These are phyloP conservation scores for Scyliorhinus canicula DNA, from an alignment of 2,797 vertebrate species.

Conservation along the genomic window DNA sequence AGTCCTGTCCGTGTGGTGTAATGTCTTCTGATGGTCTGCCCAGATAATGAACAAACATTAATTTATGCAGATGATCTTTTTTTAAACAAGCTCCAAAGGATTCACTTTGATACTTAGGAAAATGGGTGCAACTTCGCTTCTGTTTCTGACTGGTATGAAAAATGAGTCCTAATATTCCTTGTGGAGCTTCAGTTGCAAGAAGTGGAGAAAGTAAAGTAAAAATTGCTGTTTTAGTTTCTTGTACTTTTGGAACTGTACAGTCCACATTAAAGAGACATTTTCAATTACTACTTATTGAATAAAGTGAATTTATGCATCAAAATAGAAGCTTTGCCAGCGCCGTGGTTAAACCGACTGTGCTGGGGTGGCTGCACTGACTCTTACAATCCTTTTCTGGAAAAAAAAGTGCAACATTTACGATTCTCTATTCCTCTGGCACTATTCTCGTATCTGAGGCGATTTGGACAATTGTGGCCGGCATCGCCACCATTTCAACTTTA, in stretches of 20 bases:
- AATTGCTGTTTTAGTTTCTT: constrained; percentile 21
- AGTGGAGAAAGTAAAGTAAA: constrained; percentile 11
- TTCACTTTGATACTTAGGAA: constrained; percentile 2
- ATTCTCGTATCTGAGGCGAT: no score
- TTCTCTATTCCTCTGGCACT: no score
- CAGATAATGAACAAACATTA: constrained; percentile 25
- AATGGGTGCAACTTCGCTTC: background rate
- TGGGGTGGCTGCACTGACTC: no score
- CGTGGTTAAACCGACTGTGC: no score
- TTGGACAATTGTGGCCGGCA: no score
- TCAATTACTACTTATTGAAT: constrained; percentile 30
- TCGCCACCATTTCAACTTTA: no score
- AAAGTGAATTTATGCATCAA: constrained; percentile 23
- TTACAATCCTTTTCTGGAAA: no score
- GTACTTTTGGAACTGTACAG: constrained; percentile 5
- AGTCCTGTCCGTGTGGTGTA: constrained; percentile 7
- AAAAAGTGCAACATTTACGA: no score
- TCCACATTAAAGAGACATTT: constrained; percentile 27
- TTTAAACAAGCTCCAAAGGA: constrained; percentile 7
- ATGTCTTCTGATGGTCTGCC: constrained; percentile 16
- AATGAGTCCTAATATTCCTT: background rate
- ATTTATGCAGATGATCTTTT: constrained; percentile 32
- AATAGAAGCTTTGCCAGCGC: no score
- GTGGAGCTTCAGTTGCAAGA: constrained; percentile 10
- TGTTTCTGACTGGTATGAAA: constrained; percentile 8